Base-by-base conservation (phyloP, 2,888 invertebrate genomes). In the Limnephilus lunatus region DNA sequence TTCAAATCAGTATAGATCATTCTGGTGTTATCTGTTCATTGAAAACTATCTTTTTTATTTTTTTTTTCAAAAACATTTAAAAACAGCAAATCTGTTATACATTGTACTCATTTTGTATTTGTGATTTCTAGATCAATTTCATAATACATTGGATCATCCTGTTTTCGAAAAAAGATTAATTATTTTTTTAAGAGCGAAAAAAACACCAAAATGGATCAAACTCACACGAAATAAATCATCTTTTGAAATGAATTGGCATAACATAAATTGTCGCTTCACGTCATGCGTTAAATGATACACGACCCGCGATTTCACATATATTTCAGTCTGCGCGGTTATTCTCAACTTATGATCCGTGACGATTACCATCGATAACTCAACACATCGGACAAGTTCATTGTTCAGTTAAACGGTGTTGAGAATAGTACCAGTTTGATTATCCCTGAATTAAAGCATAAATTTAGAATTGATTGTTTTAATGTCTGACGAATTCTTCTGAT, bases 331-430 rank as follows among this genome's bases (percentile, higher is more conserved):
- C 19, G 85, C n/a, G n/a, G 9, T 44, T 44, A 86, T 86, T 86
- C 30, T 48, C 44, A 44, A 86, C 86, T 48, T 48, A 48, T 86
- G 86, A 44, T 14, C 48, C 86, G 11, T 86, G 14, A 86, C 89
- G 44, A 39, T 39, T 30, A n/a, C 87, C 91, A 35, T 44, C 9
- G 44, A 44, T 82, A 81, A 32, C 35, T 86, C 81, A 86, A 80
- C 35, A 35, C 44, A 83, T 92, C 85, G 83, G 91, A 90, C 90
- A 91, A 89, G 92, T 91, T 92, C 83, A 90, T 92, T 90, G 91
- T 90, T 83, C 32, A 85, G 68, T 35, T 90, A 85, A 35, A 85
- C 19, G 53, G 53, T 53, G 19, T 68, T 25, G 68, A 68, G 68
- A 25, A 68, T 68, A 68, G 25, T 7, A 68, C 19, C 25, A 4